Evolutionary conservation across 2,113 vertebrate species (phyloP), one percentile per base, ranked within the genome.

Genomic region (Setophaga kirtlandii): DNA sequence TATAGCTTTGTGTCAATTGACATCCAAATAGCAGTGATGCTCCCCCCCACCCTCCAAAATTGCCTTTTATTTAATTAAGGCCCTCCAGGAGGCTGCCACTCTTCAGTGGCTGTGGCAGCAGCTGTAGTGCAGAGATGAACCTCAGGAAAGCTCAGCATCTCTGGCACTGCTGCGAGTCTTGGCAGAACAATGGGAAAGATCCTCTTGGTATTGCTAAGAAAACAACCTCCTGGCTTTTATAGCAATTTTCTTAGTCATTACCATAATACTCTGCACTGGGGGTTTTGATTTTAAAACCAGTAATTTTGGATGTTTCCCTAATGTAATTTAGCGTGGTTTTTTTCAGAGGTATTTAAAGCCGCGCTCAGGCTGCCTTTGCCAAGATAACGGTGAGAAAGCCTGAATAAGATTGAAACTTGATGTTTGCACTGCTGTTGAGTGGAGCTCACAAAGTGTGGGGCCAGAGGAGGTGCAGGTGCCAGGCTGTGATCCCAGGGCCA

Each of bases 11-110:
- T 86, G 63, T 62, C 83, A 53, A 44, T 33, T 90, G 74, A 28
- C 64, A 70, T 87, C 50, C 60, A 92, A 85, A 95, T 65, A 88
- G 64, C 49, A 94, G 71, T 28, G 49, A 63, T 89, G 64, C 64
- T 93, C 22, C 62, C 69, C 69, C 42, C 53, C 78, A 30, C 75
- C 52, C 81, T 69, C 37, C 47, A 90, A 95, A 96, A 92, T 93
- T 94, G 93, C 87, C 77, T 93, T 96, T 97, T 96, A 87, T 94
- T 97, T 96, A 94, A 97, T 97, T 96, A 96, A 97, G 64, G 2
- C 95, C 83, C 95, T 83, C 90, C 64, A 77, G 96, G 97, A 94
- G 90, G 90, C 75, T 93, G 90, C 68, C 70, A 18, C 58, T 93
- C 92, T 71, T n/a, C 69, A 17, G 3, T 89, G 87, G 76, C 88